Percentiles rank a stretch among this genome's conserved stretches.
These are phyloP conservation scores for Trichonephila inaurata DNA, from an alignment of 1,140 invertebrate genomes.

Conservation along the genomic window DNA sequence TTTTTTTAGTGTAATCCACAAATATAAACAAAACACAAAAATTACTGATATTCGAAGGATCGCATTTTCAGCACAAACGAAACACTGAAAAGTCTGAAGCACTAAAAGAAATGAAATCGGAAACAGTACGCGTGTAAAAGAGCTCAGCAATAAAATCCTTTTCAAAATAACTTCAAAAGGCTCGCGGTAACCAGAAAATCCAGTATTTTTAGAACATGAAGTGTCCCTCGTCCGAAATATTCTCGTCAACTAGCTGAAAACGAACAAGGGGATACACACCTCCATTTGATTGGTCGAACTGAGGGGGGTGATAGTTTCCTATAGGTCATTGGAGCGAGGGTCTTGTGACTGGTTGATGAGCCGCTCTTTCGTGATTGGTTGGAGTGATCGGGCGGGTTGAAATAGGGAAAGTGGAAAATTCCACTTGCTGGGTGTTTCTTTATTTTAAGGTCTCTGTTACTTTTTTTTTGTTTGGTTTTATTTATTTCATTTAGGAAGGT, in stretches of 20 bases:
- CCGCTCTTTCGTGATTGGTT: slow-evolving; percentile 70
- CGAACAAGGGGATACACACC: slow-evolving; percentile 47
- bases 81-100: background rate
- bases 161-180: background rate
- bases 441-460: slow-evolving; percentile 61
- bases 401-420: slow-evolving; percentile 72
- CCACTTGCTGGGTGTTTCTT: slow-evolving; percentile 65
- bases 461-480: slow-evolving; percentile 33
- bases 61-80: background rate
- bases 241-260: slow-evolving; percentile 58
- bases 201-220: slow-evolving; percentile 68
- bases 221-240: slow-evolving; percentile 69
- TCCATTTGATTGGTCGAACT: slow-evolving; percentile 37
- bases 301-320: slow-evolving; percentile 63
- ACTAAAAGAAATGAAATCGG: background rate
- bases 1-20: slow-evolving; percentile 8
- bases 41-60: background rate
- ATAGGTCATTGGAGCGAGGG: slow-evolving; percentile 74
- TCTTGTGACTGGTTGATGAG: slow-evolving; percentile 72
- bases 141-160: background rate
- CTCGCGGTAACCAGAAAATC: background rate
- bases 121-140: background rate
- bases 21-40: slow-evolving; percentile 23
- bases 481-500: slow-evolving; percentile 49
- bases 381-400: slow-evolving; percentile 61